phyloP scores from a whole-genome alignment of 2,888 invertebrate genomes.

The Alentia gelatinosa region DNA sequence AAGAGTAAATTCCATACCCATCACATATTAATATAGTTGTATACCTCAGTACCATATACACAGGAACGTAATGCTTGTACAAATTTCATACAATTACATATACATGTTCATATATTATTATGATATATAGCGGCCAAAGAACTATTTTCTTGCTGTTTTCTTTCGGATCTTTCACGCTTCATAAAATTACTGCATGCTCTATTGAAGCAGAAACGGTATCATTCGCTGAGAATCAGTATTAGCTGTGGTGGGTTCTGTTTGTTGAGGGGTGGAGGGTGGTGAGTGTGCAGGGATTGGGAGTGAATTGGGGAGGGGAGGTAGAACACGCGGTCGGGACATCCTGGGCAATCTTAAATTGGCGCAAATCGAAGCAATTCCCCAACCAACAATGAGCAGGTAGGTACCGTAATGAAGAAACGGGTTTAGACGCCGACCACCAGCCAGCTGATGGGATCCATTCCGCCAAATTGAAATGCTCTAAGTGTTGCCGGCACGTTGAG shows the following conservation, averaged over 20 bases:
- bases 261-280: not conserved
- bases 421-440: not conserved
- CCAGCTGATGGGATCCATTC: slow-evolving; percentile 12
- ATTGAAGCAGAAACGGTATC: not conserved
- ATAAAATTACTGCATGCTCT: too few relatives aligned
- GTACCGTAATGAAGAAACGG: slow-evolving; percentile 28
- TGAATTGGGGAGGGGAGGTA: not conserved
- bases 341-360: slow-evolving; percentile 8
- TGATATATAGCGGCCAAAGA: too few relatives aligned
- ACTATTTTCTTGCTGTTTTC: too few relatives aligned
- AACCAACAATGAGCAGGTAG: slow-evolving; percentile 9
- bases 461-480: slow-evolving; percentile 39
- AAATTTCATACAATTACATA: too few relatives aligned
- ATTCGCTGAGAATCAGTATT: slow-evolving; percentile 11
- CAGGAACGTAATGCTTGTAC: too few relatives aligned
- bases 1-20: too few relatives aligned
- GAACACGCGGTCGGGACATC: not conserved
- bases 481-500: not conserved
- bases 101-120: too few relatives aligned
- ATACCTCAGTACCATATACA: too few relatives aligned
- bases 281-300: not conserved
- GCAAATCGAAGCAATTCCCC: slow-evolving; percentile 41
- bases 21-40: too few relatives aligned
- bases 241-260: not conserved
- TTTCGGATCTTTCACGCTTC: too few relatives aligned